Percentiles rank a stretch among this genome's conserved stretches.
These are phyloP conservation scores for Dasyurus viverrinus DNA, from an alignment of 2,113 vertebrate species.

Conservation along the genomic window DNA sequence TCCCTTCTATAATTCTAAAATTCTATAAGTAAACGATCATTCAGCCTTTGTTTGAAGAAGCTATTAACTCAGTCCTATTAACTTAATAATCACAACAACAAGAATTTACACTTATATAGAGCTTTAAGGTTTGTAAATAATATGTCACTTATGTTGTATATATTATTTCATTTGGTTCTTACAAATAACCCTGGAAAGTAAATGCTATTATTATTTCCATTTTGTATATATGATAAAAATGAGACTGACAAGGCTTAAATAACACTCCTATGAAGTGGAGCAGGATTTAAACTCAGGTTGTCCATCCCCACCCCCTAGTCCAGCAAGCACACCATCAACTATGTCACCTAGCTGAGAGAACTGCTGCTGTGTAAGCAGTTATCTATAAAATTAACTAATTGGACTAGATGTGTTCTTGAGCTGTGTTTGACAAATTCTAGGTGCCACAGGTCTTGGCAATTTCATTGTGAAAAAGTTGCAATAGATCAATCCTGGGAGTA, in stretches of 20 bases:
- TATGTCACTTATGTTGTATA: neutral
- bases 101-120: neutral
- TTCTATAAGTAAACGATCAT: neutral
- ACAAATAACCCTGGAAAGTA: neutral
- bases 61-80: neutral
- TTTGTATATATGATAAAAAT: neutral
- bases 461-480: neutral
- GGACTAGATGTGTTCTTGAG: neutral
- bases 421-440: neutral
- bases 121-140: neutral
- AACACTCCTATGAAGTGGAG: neutral
- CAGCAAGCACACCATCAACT: neutral
- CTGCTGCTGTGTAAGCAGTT: neutral
- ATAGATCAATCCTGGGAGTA: neutral
- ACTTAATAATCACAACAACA: neutral
- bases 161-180: neutral
- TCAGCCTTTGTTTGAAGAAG: neutral
- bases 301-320: neutral
- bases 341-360: neutral
- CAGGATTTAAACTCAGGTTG: neutral
- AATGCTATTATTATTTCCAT: neutral
- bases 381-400: neutral
- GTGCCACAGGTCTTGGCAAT: neutral
- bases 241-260: neutral
- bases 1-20: neutral